A percentile compares a stretch with the other conserved stretches of the same genome.
These are phyloP conservation scores for Oligia fasciuncula DNA, from an alignment of 2,888 invertebrate genomes.

Conservation along the genomic window DNA sequence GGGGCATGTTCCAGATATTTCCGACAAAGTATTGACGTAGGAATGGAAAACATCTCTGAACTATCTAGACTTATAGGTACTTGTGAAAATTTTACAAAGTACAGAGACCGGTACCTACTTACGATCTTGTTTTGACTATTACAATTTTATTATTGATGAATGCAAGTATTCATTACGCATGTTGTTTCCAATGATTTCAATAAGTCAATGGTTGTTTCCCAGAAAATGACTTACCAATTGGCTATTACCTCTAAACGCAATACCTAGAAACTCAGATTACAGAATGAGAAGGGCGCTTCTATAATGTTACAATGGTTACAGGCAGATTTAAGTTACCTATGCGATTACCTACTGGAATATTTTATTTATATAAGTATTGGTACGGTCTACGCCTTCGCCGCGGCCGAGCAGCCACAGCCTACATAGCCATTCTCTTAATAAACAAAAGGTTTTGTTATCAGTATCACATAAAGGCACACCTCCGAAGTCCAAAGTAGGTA, in stretches of 20 bases:
- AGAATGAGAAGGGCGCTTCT: not conserved
- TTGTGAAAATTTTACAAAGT: not conserved
- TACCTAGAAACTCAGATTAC: not conserved
- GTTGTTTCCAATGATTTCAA: not conserved
- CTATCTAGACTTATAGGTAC: not conserved
- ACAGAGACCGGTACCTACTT: not conserved
- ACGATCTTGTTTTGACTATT: not conserved
- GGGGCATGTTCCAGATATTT: slow-evolving; percentile 51
- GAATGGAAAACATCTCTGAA: not conserved
- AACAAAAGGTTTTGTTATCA: not conserved
- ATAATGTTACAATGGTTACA: not conserved
- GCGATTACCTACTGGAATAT: not conserved
- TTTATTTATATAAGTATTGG: not conserved
- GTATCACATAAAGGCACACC: not conserved
- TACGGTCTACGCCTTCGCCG: not conserved
- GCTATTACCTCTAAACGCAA: not conserved
- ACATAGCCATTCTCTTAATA: not conserved
- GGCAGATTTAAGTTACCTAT: not conserved
- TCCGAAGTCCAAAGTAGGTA: slow-evolving; percentile 12
- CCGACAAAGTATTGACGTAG: slow-evolving; percentile 47
- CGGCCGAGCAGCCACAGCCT: not conserved
- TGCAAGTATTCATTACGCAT: not conserved
- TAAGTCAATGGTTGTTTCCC: not conserved
- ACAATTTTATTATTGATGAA: not conserved
- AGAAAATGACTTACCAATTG: not conserved